Percentiles rank a stretch among this genome's conserved stretches.
phyloP scores from a whole-genome alignment of 2,888 invertebrate species.

The Autographa pulchrina region DNA sequence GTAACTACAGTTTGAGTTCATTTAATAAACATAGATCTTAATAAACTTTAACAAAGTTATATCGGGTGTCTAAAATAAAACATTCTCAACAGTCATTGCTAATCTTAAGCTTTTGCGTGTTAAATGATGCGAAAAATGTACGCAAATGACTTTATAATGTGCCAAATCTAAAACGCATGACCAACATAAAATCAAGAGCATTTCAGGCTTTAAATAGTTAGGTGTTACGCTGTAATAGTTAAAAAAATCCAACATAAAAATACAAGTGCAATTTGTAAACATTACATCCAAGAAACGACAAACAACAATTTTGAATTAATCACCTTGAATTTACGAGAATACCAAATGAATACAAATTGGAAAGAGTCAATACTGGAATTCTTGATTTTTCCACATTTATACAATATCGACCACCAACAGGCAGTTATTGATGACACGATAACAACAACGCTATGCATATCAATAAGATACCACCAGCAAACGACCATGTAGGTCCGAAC shows the following conservation, averaged over 20 bases:
- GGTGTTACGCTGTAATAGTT: background rate
- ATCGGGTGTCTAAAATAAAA: conserved; percentile 41
- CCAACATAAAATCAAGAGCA: background rate
- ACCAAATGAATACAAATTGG: conserved; percentile 47
- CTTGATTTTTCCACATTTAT: conserved; percentile 40
- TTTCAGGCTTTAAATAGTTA: background rate
- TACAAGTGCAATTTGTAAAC: background rate
- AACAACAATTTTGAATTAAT: conserved; percentile 24
- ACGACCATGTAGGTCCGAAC: conserved; percentile 30
- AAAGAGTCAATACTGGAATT: conserved; percentile 37
- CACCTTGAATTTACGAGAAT: conserved; percentile 36
- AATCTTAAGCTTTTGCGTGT: background rate
- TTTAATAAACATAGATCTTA: conserved; percentile 54
- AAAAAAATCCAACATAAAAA: background rate
- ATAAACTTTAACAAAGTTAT: conserved; percentile 46
- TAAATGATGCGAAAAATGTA: conserved; percentile 17
- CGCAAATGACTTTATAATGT: background rate
- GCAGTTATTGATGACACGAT: conserved; percentile 31
- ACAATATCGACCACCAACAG: conserved; percentile 51
- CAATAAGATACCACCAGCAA: conserved; percentile 31
- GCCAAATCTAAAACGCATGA: background rate
- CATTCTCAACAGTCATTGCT: conserved; percentile 25
- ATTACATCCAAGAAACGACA: background rate
- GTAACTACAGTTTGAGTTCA: conserved; percentile 35
- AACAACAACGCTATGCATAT: conserved; percentile 39